phyloP scores from a whole-genome alignment of 2,888 invertebrate genomes.

The Xestia ashworthii region DNA sequence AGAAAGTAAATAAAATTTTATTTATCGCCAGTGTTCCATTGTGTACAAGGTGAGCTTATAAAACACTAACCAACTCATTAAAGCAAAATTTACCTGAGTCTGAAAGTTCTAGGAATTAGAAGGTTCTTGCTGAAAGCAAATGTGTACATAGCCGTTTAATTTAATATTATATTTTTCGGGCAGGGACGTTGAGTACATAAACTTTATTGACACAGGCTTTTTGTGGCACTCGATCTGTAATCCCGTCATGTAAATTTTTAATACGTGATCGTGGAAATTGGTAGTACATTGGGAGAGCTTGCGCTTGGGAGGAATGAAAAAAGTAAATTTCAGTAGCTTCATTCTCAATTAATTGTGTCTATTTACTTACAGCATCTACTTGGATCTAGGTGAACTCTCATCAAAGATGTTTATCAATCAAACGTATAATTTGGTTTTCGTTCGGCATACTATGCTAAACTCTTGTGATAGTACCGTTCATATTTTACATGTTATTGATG shows the following conservation, averaged over 20 bases:
- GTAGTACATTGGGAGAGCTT: neutral
- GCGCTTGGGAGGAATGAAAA: neutral
- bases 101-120: conserved; percentile 16
- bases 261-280: neutral
- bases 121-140: neutral
- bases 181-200: neutral
- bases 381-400: neutral
- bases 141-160: neutral
- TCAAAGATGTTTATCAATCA: neutral
- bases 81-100: conserved; percentile 9
- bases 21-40: neutral
- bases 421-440: neutral
- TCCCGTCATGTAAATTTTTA: conserved; percentile 7
- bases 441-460: neutral
- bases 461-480: neutral
- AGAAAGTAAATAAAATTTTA: too few species aligned
- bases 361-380: neutral
- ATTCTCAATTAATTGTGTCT: neutral
- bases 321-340: neutral
- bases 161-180: neutral
- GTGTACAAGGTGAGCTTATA: neutral
- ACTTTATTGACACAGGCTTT: conserved; percentile 6
- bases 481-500: neutral
- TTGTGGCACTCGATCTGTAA: neutral
- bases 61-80: neutral